A percentile compares a stretch with the other conserved stretches of the same genome.
phyloP scores from a whole-genome alignment of 2,888 invertebrate genomes.

The Meiosimyza platycephala region DNA sequence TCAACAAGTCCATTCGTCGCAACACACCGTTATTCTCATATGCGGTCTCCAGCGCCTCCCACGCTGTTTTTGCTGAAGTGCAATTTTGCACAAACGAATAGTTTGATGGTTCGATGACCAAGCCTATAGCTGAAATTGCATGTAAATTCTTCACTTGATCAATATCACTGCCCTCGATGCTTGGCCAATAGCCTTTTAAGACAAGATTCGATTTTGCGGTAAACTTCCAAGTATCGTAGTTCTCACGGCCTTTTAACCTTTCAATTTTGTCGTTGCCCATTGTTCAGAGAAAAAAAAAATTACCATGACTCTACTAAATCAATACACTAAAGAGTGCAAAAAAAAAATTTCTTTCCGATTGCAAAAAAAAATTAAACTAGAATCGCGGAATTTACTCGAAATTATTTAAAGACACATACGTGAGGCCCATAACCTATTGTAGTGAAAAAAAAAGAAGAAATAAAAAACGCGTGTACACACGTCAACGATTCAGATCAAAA shows the following conservation, averaged over 20 bases:
- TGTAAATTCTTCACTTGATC: slow-evolving; percentile 41
- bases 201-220: slow-evolving; percentile 36
- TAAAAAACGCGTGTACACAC: too few species aligned
- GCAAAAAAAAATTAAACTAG: too few species aligned
- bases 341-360: too few species aligned
- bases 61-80: slow-evolving; percentile 33
- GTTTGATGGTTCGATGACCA: slow-evolving; percentile 31
- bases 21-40: slow-evolving; percentile 39
- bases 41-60: slow-evolving; percentile 34
- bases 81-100: slow-evolving; percentile 38
- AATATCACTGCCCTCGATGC: slow-evolving; percentile 35
- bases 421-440: too few species aligned
- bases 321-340: too few species aligned
- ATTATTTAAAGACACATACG: too few species aligned
- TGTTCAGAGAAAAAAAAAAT: neutral
- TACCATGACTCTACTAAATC: too few species aligned
- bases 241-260: slow-evolving; percentile 31
- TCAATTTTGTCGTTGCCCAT: slow-evolving; percentile 17
- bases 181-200: slow-evolving; percentile 36
- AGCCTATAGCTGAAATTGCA: slow-evolving; percentile 38
- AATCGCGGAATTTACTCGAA: too few species aligned
- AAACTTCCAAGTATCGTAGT: slow-evolving; percentile 36
- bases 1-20: slow-evolving; percentile 39
- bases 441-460: too few species aligned
- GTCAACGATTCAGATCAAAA: too few species aligned